Evolutionary conservation across 2,888 invertebrate genomes (phyloP).

Genomic region (Eilema caniola): DNA sequence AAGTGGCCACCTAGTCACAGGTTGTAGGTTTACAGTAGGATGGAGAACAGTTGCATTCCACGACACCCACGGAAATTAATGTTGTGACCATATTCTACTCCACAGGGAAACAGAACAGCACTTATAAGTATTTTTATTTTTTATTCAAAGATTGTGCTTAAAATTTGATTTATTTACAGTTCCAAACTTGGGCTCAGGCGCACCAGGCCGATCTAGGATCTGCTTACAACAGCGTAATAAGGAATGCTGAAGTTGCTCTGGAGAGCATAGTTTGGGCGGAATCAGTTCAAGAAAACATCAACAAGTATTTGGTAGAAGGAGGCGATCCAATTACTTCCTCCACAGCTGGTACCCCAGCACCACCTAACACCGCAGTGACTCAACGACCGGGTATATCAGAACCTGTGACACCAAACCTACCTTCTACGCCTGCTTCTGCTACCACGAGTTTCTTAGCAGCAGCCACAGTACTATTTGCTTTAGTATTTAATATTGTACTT

Average conservation of each 20-base stretch:
- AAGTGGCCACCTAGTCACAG: too few species aligned
- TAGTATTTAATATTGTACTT: conserved; percentile 58
- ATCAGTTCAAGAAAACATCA: conserved; percentile 57
- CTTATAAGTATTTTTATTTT: not conserved
- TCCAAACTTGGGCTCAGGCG: conserved; percentile 66
- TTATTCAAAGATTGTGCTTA: not conserved
- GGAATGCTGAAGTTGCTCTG: conserved; percentile 53
- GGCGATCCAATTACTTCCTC: conserved; percentile 32
- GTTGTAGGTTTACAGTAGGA: too few species aligned
- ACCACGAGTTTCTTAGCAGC: conserved; percentile 60
- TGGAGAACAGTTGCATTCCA: too few species aligned
- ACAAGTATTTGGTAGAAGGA: conserved; percentile 60
- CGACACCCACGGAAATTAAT: too few species aligned
- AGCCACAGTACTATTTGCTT: conserved; percentile 55
- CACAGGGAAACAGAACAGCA: not conserved
- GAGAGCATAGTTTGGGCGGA: conserved; percentile 62
- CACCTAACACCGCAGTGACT: conserved; percentile 19
- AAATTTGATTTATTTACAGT: conserved; percentile 58
- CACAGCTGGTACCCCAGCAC: conserved; percentile 20
- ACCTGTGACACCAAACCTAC: conserved; percentile 65
- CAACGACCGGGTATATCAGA: conserved; percentile 45
- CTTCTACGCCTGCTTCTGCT: conserved; percentile 61
- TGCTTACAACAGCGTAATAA: conserved; percentile 46
- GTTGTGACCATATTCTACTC: too few species aligned
- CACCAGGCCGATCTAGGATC: conserved; percentile 54